Conservation (phyloP, 2,888 invertebrate species). For the Drosophila lacicola region DNA sequence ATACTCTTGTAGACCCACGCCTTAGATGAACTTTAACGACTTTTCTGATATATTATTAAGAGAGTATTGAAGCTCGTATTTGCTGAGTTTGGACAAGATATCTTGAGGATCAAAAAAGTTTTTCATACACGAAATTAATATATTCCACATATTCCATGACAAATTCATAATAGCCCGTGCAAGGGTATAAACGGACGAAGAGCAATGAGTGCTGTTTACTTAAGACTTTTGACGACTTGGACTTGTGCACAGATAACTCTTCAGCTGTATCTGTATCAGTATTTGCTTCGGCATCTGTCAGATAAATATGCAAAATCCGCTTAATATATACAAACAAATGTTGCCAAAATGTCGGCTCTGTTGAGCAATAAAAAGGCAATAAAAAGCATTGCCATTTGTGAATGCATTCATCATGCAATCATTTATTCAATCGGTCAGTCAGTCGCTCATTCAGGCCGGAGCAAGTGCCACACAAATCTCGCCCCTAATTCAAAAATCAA, state of each 20-base stretch:
- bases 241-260: conserved; percentile 5
- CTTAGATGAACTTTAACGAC: too few relatives aligned
- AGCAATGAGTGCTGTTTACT: conserved; percentile 36
- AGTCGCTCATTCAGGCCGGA: conserved; percentile 16
- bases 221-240: conserved; percentile 17
- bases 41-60: too few relatives aligned
- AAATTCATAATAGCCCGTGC: too few relatives aligned
- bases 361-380: conserved; percentile 5
- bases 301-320: conserved; percentile 52
- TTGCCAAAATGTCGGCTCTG: conserved; percentile 22
- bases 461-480: conserved; percentile 43
- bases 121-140: too few relatives aligned
- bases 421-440: conserved; percentile 15
- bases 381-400: conserved; percentile 14
- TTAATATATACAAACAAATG: conserved; percentile 29
- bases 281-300: conserved; percentile 31
- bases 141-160: too few relatives aligned
- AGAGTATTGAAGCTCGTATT: too few relatives aligned
- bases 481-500: conserved; percentile 53
- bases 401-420: conserved; percentile 12
- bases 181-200: not conserved
- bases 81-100: too few relatives aligned
- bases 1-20: too few relatives aligned
- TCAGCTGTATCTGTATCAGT: conserved; percentile 15
- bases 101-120: too few relatives aligned